Percentiles rank a stretch among this genome's conserved stretches.
These are phyloP conservation scores for Tortrix viridana DNA, from an alignment of 2,888 invertebrate species.

Conservation along the genomic window DNA sequence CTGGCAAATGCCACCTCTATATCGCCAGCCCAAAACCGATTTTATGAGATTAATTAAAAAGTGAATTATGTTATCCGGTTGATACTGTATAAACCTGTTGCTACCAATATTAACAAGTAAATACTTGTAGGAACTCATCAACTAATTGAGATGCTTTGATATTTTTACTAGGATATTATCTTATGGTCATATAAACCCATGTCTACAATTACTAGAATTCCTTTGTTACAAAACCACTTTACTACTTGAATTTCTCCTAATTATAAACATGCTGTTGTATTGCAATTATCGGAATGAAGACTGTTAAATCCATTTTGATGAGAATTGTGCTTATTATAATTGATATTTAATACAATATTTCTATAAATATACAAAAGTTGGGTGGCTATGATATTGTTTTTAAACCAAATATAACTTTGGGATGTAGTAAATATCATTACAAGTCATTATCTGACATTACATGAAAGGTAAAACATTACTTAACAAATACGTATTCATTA, in stretches of 20 bases:
- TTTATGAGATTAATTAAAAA: too few relatives aligned
- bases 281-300: constrained; percentile 4
- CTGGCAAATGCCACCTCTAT: too few relatives aligned
- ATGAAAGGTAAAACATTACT: constrained; percentile 26
- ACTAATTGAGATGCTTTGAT: background rate
- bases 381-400: background rate
- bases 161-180: background rate
- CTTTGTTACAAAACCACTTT: constrained; percentile 27
- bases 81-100: background rate
- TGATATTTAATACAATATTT: background rate
- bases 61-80: background rate
- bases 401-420: background rate
- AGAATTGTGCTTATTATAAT: constrained; percentile 9
- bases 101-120: too few relatives aligned
- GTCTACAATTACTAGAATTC: constrained; percentile 7
- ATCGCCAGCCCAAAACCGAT: too few relatives aligned
- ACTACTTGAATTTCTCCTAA: background rate
- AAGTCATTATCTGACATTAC: constrained; percentile 17
- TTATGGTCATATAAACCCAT: background rate
- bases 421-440: constrained; percentile 4
- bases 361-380: background rate
- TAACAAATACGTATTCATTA: constrained; percentile 26
- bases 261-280: background rate
- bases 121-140: too few relatives aligned
- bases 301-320: constrained; percentile 9